Evolutionary conservation across 2,888 invertebrate species (phyloP), one percentile per base, ranked within the genome.

Genomic region (Mechanitis messenoides): DNA sequence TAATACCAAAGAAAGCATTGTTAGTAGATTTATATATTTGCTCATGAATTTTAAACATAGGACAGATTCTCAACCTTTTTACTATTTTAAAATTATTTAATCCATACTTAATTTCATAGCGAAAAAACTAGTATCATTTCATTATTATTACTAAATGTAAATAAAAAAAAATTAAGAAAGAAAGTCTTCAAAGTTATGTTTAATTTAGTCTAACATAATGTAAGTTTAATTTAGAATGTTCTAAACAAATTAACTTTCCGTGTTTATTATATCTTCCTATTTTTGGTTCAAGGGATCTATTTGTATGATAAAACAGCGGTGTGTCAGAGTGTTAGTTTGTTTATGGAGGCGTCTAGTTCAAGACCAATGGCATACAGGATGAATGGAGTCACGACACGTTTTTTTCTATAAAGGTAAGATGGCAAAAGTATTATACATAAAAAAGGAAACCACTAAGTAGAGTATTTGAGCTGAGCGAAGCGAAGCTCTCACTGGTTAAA

Each of bases 271-370:
- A 31, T 28, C 31, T 31, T 50, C 50, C 50, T 50, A 50, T 50
- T 50, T 35, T 68, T 71, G 45, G 53, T 55, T 45, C 55, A 72
- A 70, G 70, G 68, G 65, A 68, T 69, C 65, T 70, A 68, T 72
- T 69, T 72, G 65, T 61, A 65, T 69, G 59, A 59, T 64, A 60
- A 68, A 68, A 68, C 66, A 68, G 58, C 60, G 55, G 71, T 68
- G 62, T 68, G 72, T 72, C 70, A 65, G 65, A 53, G 54, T 69
- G 75, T 72, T 71, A 66, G 74, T 74, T 68, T 76, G 74, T 50
- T 50, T 50, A 50, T 50, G 50, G 28, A 50, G 50, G 50, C 50
- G 50, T 50, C 75, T 75, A 54, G 58, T 60, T 63, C 60, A 54
- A 62, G 62, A 65, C 69, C 64, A 61, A 68, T 58, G 61, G 68